Evolutionary conservation across 1,140 invertebrate species (phyloP).

Genomic region (Drosophila setifemur): DNA sequence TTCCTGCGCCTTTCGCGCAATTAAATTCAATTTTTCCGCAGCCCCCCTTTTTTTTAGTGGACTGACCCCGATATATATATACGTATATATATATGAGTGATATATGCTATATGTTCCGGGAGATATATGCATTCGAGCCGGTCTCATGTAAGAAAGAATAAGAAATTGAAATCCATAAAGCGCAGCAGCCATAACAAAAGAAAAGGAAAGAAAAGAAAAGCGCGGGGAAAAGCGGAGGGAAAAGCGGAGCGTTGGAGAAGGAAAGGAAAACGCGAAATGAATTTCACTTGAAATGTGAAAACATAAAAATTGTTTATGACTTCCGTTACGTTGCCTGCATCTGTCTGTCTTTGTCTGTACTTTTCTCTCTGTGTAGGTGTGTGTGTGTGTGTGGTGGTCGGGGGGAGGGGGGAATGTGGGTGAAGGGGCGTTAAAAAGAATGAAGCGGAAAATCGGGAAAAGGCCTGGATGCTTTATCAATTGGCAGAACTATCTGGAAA

Average conservation of each 20-base stretch:
- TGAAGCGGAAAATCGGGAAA: background rate
- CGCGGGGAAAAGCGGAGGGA: too few species aligned
- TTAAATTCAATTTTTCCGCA: constrained; percentile 53
- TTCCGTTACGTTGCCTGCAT: constrained; percentile 72
- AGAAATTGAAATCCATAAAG: constrained; percentile 74
- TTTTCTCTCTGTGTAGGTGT: background rate
- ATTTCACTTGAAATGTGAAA: constrained; percentile 81
- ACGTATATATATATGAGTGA: background rate
- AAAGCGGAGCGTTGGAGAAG: too few species aligned
- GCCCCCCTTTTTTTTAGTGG: background rate
- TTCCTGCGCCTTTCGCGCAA: constrained; percentile 28
- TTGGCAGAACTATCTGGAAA: constrained; percentile 25
- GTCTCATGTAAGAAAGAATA: constrained; percentile 57
- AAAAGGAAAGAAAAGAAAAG: constrained; percentile 28
- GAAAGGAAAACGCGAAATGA: constrained; percentile 76
- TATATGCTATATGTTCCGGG: constrained; percentile 4
- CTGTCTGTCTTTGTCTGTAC: constrained; percentile 25
- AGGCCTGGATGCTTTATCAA: constrained; percentile 33
- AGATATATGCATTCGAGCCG: constrained; percentile 46
- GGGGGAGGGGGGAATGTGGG: background rate
- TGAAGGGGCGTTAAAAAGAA: constrained; percentile 9
- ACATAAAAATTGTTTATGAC: constrained; percentile 81
- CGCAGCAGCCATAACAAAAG: constrained; percentile 72
- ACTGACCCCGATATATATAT: background rate
- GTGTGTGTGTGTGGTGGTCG: background rate